A percentile compares a stretch with the other conserved stretches of the same genome.
Conservation (phyloP, 2,797 vertebrate genomes). For the Thalassophryne amazonica region DNA sequence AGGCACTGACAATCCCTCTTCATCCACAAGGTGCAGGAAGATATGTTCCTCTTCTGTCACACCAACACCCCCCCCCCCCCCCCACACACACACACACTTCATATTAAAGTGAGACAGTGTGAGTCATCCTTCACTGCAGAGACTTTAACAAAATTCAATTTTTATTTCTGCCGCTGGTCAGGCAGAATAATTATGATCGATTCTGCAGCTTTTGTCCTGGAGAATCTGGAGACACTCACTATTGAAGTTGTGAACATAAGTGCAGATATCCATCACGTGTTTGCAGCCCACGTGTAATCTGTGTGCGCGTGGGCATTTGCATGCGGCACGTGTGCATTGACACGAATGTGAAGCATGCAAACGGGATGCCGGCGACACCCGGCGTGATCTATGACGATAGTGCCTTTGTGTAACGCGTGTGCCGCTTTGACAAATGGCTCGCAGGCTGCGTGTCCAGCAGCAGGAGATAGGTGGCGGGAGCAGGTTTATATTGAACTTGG, state of each 20-base stretch:
- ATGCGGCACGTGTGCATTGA: background rate
- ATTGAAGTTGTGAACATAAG: background rate
- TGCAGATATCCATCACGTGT: background rate
- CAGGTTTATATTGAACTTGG: constrained; percentile 26
- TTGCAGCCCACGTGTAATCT: background rate
- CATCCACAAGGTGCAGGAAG: background rate
- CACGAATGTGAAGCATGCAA: background rate
- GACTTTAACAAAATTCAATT: constrained; percentile 63
- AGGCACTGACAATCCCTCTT: constrained; percentile 8
- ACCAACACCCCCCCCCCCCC: constrained; percentile 18
- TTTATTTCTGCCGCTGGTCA: constrained; percentile 24
- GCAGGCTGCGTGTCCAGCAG: constrained; percentile 39
- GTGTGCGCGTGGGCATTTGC: background rate
- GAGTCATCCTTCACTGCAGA: constrained; percentile 60
- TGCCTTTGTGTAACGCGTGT: background rate
- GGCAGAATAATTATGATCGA: constrained; percentile 36
- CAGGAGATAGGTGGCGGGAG: constrained; percentile 27
- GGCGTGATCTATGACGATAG: background rate
- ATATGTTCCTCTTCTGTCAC: constrained; percentile 18
- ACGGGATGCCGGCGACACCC: background rate
- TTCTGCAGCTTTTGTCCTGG: constrained; percentile 31
- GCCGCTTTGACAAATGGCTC: constrained; percentile 54
- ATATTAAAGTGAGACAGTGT: constrained; percentile 33
- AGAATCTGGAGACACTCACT: background rate
- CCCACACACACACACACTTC: no score